A percentile compares a stretch with the other conserved stretches of the same genome.
Conservation (phyloP, 2,888 invertebrate species). For the Crioceris asparagi region DNA sequence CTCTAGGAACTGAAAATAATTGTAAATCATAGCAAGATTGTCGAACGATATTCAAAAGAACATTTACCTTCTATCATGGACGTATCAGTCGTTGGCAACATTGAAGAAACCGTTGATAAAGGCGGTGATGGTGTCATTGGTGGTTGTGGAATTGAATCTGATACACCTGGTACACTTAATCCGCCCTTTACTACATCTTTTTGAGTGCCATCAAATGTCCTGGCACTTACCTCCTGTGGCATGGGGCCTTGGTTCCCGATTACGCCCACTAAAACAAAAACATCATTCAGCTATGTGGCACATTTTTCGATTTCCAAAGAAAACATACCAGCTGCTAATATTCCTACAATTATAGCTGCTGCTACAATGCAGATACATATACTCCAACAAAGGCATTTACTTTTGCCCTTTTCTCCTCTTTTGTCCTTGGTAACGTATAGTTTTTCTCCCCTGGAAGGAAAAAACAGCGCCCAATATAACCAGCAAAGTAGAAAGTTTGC, state of each 20-base stretch:
- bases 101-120: constrained; percentile 28
- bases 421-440: constrained; percentile 74
- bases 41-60: background rate
- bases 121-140: constrained; percentile 33
- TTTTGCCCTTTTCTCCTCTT: constrained; percentile 56
- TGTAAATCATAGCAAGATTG: background rate
- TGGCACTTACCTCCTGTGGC: constrained; percentile 46
- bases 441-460: constrained; percentile 63
- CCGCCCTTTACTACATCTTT: constrained; percentile 19
- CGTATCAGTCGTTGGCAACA: constrained; percentile 40
- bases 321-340: constrained; percentile 61
- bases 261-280: constrained; percentile 50
- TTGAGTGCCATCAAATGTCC: constrained; percentile 45
- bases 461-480: background rate
- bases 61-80: constrained; percentile 44
- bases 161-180: constrained; percentile 25
- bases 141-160: constrained; percentile 8
- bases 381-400: constrained; percentile 57
- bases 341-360: constrained; percentile 57
- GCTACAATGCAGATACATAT: constrained; percentile 53
- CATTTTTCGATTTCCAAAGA: background rate
- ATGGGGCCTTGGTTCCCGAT: constrained; percentile 55
- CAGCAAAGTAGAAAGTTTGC: too few species aligned
- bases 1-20: constrained; percentile 48
- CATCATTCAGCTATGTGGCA: background rate